Percentiles rank a stretch among this genome's conserved stretches.
These are phyloP conservation scores for Neoniphon sammara DNA, from an alignment of 2,797 vertebrate species.

Conservation along the genomic window DNA sequence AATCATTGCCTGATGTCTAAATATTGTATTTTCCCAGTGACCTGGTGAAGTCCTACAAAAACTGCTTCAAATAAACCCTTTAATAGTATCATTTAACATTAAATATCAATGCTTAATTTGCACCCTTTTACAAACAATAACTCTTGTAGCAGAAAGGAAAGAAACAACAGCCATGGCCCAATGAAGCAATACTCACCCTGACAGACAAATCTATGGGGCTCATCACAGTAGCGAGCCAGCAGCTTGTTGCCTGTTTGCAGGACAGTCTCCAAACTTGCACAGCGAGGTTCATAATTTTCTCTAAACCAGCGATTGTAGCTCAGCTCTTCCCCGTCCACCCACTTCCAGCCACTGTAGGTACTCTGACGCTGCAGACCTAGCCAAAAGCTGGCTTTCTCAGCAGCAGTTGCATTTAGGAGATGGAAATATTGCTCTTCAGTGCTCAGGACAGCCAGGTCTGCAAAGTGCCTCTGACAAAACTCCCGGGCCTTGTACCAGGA, in stretches of 20 bases:
- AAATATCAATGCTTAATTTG: too few species aligned
- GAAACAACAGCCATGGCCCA: not conserved
- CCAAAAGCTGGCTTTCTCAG: slow-evolving; percentile 56
- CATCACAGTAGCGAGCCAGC: slow-evolving; percentile 54
- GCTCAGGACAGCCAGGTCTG: slow-evolving; percentile 60
- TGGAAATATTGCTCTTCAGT: slow-evolving; percentile 52
- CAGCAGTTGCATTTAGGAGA: slow-evolving; percentile 33
- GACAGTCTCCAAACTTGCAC: slow-evolving; percentile 63
- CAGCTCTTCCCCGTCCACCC: slow-evolving; percentile 55
- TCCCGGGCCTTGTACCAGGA: slow-evolving; percentile 49
- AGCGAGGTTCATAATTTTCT: slow-evolving; percentile 27
- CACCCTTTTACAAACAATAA: too few species aligned
- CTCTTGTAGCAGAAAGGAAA: not conserved
- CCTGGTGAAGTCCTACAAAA: too few species aligned
- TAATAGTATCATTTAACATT: not conserved
- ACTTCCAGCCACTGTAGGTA: slow-evolving; percentile 38
- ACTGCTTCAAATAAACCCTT: too few species aligned
- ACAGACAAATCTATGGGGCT: slow-evolving; percentile 52
- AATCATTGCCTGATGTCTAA: too few species aligned
- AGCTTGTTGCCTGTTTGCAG: slow-evolving; percentile 46
- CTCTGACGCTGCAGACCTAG: slow-evolving; percentile 55
- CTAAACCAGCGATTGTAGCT: slow-evolving; percentile 52
- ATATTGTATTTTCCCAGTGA: too few species aligned
- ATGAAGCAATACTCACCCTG: slow-evolving; percentile 56
- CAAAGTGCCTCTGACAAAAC: slow-evolving; percentile 63